A percentile compares a stretch with the other conserved stretches of the same genome.
These are phyloP conservation scores for Canis aureus DNA, from an alignment of 2,113 vertebrate genomes.

Conservation along the genomic window DNA sequence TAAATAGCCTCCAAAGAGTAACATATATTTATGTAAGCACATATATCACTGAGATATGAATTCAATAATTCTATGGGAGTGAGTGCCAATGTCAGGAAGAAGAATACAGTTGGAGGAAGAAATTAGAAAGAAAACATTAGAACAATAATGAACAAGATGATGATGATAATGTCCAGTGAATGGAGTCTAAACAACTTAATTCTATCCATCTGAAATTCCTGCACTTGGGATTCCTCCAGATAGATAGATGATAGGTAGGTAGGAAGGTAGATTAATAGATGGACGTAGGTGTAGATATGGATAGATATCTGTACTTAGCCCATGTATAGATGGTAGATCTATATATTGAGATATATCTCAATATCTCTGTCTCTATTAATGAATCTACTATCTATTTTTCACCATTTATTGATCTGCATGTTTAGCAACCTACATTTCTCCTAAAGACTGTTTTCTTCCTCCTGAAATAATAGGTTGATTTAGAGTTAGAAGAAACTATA, in stretches of 20 bases:
- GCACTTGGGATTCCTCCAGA: background rate
- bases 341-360: background rate
- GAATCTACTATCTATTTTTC: background rate
- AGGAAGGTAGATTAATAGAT: background rate
- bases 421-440: background rate
- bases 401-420: background rate
- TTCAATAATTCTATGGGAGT: background rate
- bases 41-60: background rate
- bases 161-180: background rate
- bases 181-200: background rate
- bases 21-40: background rate
- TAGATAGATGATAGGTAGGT: background rate
- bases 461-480: background rate
- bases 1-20: background rate
- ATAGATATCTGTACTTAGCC: background rate
- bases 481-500: background rate
- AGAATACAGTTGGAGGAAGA: background rate
- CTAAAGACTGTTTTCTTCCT: background rate
- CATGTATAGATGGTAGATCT: background rate
- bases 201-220: background rate
- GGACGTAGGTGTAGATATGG: background rate
- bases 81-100: background rate
- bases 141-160: background rate
- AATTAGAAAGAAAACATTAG: background rate
- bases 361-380: background rate